Base-by-base conservation (phyloP, 1,140 invertebrate genomes). In the Drosophila oshimai region DNA sequence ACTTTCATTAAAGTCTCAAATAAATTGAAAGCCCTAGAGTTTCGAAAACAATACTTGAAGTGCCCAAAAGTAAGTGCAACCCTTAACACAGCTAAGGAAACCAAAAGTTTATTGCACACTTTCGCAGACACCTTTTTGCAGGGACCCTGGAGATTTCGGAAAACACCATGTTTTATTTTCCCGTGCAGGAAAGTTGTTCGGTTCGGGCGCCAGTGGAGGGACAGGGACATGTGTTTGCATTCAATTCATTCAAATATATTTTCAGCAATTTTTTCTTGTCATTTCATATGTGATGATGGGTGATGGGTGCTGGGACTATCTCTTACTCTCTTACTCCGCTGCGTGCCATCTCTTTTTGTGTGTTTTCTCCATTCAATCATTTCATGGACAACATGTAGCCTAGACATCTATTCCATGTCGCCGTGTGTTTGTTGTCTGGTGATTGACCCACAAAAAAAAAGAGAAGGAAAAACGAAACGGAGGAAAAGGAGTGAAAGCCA, bases 161-260 rank as follows among this genome's bases (percentile, higher is more conserved):
- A 22, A 42, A 42, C 20, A 42, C 12, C 41, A 26, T 29, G 42
- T 26, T 45, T 15, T 49, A 15, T 22, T 36, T 57, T 53, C 1
- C 54, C 9, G 54, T 57, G 53, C 33, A 58, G 6, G 7, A 58
- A 29, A 22, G 13, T 39, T 33, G 6, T 39, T 62, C n/a, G n/a
- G n/a, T n/a, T n/a, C n/a, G 57, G 26, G 12, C 22, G 31, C 6
- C 41, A 15, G 15, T 39, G 45, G n/a, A 22, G 18, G 53, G n/a
- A n/a, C n/a, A 26, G 55, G 29, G 57, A 41, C 67, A 61, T 76
- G 57, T 84, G 79, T 78, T 84, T 84, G 79, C 79, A 84, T 78
- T 79, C 65, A 84, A 78, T 84, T 74, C 70, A 84, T 84, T 74
- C 79, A 84, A 84, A 84, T 84, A 84, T 84, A 84, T 84, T 84